These are phyloP conservation scores for Papilio protenor DNA, from an alignment of 2,888 invertebrate species.

Conservation along the genomic window DNA sequence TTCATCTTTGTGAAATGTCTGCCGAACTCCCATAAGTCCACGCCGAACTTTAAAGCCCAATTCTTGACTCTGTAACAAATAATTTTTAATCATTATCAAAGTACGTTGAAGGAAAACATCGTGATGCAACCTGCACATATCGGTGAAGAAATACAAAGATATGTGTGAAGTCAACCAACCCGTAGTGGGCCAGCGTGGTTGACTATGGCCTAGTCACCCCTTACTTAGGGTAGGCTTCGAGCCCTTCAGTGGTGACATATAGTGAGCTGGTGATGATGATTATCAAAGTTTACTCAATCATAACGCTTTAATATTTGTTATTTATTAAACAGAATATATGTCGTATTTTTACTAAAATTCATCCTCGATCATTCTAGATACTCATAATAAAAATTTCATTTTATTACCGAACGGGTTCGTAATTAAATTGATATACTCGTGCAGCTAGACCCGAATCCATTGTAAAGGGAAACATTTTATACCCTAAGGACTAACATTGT, in stretches of 20 bases:
- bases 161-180: too few species aligned
- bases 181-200: too few species aligned
- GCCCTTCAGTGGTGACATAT: too few species aligned
- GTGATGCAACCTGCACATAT: too few species aligned
- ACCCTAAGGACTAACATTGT: not conserved
- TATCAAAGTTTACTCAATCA: not conserved
- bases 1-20: conserved; percentile 94
- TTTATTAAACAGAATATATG: not conserved
- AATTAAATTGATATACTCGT: conserved; percentile 1
- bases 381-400: not conserved
- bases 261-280: too few species aligned
- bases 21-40: conserved; percentile 95
- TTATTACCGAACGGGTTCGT: not conserved
- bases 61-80: conserved; percentile 92
- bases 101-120: too few species aligned
- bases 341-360: not conserved
- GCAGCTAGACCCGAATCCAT: not conserved
- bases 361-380: not conserved
- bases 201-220: too few species aligned
- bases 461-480: not conserved
- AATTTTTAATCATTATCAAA: not conserved
- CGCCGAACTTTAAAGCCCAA: conserved; percentile 96
- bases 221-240: too few species aligned
- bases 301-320: not conserved
- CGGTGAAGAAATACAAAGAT: too few species aligned